Base-by-base conservation (phyloP, 2,797 vertebrate species). In the Mormyrus proboscirostris region DNA sequence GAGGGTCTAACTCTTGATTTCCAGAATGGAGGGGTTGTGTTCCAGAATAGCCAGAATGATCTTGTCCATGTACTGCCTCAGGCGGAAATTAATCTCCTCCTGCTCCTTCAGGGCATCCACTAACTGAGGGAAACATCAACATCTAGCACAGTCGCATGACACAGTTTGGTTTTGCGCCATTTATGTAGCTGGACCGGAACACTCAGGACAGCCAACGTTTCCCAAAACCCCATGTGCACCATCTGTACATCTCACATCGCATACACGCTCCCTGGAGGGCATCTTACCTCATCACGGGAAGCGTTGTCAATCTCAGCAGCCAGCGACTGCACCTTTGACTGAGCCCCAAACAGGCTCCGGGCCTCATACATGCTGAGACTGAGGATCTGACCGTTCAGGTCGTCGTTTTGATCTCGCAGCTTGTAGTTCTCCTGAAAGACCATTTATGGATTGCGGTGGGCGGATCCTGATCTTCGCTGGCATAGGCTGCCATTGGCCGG, bases 1-100 rank as follows among this genome's bases (percentile, higher is more conserved):
- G 49, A 51, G 84, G 51, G 5, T 95, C 96, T 96, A 99, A 79
- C 96, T 96, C 94, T 99, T 99, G 93, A 99, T 99, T 94, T 99
- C 98, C 93, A 99, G 94, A 92, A 99, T 99, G 92, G 98, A 99
- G 0, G 98, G 98, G 91, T 99, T 99, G 92, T 99, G 97, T 94
- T 99, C 98, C 91, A 99, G 94, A 94, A 99, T 99, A 92, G 97
- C 97, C 89, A 99, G 94, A 93, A 99, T 99, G 22, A 99, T 98
- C 95, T 99, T 99, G 96, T 99, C 98, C 98, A 99, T 99, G 94
- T 99, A 99, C 92, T 99, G 98, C 55, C 98, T 95, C 89, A 99
- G 95, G 14, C 98, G 96, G 86, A 95, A 93, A 92, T 99, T 99
- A 91, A 99, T 99, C 93, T 99, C 98, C 91, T 99, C 98, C 93